Evolutionary conservation across 2,797 vertebrate species (phyloP).

Genomic region (Spinibarbus caldwelli): DNA sequence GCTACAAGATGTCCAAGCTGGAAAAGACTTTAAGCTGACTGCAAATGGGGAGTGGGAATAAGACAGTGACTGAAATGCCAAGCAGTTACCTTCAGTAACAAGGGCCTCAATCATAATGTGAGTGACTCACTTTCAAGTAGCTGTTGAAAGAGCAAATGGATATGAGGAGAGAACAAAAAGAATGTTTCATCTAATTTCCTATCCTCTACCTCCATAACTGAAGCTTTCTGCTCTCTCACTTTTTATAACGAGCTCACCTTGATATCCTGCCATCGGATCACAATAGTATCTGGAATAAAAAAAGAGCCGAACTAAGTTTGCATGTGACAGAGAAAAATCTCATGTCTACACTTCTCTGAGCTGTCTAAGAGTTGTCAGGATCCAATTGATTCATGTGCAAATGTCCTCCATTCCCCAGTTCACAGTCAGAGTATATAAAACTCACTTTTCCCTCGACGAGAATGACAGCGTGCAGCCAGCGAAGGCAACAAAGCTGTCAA

Average conservation of each 20-base stretch:
- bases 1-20: slow-evolving; percentile 78
- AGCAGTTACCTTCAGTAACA: slow-evolving; percentile 82
- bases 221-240: slow-evolving; percentile 74
- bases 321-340: slow-evolving; percentile 69
- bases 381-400: slow-evolving; percentile 98
- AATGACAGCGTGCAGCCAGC: slow-evolving; percentile 94
- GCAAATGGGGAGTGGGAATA: slow-evolving; percentile 78
- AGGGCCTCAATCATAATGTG: slow-evolving; percentile 81
- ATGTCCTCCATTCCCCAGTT: slow-evolving; percentile 89
- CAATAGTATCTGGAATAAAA: slow-evolving; percentile 60
- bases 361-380: slow-evolving; percentile 84
- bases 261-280: slow-evolving; percentile 77
- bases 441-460: slow-evolving; percentile 87
- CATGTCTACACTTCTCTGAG: slow-evolving; percentile 77
- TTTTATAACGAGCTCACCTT: slow-evolving; percentile 80
- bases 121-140: slow-evolving; percentile 81
- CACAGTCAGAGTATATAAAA: slow-evolving; percentile 93
- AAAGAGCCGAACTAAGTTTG: slow-evolving; percentile 74
- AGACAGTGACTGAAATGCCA: slow-evolving; percentile 84
- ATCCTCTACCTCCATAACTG: slow-evolving; percentile 71
- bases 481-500: slow-evolving; percentile 96
- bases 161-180: slow-evolving; percentile 55
- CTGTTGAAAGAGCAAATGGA: slow-evolving; percentile 79
- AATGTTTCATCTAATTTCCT: slow-evolving; percentile 77
- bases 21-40: slow-evolving; percentile 76